Evolutionary conservation across 2,113 vertebrate genomes (phyloP).

Genomic region (Peromyscus californicus): DNA sequence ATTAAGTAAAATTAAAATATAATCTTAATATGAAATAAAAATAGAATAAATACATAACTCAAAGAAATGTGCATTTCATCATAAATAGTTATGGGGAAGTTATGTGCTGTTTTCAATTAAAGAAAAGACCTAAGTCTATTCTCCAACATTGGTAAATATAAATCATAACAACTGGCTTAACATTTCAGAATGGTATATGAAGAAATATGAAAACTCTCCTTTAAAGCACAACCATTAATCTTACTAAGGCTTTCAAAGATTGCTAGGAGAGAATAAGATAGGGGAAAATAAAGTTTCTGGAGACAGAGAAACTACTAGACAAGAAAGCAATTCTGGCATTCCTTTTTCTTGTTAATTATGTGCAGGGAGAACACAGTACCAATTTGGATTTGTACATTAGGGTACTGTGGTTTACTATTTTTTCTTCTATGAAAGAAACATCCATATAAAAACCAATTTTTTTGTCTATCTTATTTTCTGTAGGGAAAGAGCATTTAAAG

Average conservation of each 20-base stretch:
- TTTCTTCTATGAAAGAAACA: not conserved
- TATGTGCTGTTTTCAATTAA: conserved; percentile 17
- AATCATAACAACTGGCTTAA: conserved; percentile 21
- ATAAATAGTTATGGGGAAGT: conserved; percentile 18
- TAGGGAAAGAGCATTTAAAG: conserved; percentile 23
- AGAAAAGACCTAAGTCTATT: conserved; percentile 17
- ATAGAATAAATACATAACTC: not conserved
- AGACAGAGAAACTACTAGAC: not conserved
- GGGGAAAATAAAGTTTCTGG: not conserved
- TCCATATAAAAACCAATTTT: conserved; percentile 26
- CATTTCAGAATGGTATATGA: conserved; percentile 39
- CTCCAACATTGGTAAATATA: conserved; percentile 26
- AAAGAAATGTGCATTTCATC: not conserved
- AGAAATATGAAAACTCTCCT: conserved; percentile 38
- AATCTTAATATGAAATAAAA: conserved; percentile 53
- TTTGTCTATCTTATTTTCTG: conserved; percentile 25
- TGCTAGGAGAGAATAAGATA: not conserved
- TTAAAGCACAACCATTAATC: conserved; percentile 36
- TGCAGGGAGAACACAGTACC: not conserved
- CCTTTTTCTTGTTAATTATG: conserved; percentile 1
- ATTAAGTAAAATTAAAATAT: conserved; percentile 53
- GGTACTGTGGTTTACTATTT: not conserved
- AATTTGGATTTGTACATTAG: not conserved
- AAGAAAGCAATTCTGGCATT: not conserved
- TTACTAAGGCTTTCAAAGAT: conserved; percentile 25